Conservation (phyloP, 2,888 invertebrate genomes). For the Rhamnusium bicolor region DNA sequence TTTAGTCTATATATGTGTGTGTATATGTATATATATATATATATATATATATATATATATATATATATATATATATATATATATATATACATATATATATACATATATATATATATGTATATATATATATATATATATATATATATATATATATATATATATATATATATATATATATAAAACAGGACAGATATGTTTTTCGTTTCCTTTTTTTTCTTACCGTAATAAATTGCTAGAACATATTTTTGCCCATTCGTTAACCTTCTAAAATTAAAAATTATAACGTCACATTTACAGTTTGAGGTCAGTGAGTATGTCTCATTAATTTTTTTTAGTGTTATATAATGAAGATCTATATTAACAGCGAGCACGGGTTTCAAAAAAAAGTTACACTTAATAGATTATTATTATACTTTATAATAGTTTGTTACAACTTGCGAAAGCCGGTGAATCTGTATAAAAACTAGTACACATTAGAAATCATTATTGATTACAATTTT, state of each 20-base stretch:
- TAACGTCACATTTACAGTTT: slow-evolving; percentile 12
- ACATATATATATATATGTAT: too few species aligned
- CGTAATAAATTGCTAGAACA: not conserved
- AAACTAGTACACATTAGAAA: not conserved
- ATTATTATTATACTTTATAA: slow-evolving; percentile 14
- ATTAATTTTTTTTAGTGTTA: slow-evolving; percentile 6
- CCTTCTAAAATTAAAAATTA: slow-evolving; percentile 15
- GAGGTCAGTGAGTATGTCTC: not conserved
- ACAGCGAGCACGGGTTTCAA: not conserved
- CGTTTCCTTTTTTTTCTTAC: not conserved
- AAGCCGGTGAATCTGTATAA: not conserved
- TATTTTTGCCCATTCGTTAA: not conserved
- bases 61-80: too few species aligned
- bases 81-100: too few species aligned
- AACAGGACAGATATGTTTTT: not conserved
- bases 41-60: too few species aligned
- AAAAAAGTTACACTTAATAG: not conserved
- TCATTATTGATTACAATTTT: not conserved
- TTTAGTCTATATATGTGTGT: too few species aligned
- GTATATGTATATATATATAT: too few species aligned
- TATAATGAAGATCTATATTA: slow-evolving; percentile 18
- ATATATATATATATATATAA: not conserved
- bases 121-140: too few species aligned
- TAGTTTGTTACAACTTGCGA: slow-evolving; percentile 16
- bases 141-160: too few species aligned